Conservation (phyloP, 2,888 invertebrate species). For the Sabellastarte sp. region DNA sequence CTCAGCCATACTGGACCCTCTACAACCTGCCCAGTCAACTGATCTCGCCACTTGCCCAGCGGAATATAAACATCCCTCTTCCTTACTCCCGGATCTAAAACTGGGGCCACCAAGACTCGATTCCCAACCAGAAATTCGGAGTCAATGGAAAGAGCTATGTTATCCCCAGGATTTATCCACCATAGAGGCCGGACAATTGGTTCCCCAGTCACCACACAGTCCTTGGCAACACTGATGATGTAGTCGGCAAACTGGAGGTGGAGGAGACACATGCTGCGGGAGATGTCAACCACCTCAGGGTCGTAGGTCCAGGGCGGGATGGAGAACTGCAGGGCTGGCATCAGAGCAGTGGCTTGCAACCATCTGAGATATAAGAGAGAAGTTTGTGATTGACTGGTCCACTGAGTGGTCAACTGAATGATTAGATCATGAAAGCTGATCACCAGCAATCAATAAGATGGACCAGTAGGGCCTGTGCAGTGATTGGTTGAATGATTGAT, state of each 20-base stretch:
- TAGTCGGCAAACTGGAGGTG: too few relatives aligned
- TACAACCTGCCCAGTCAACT: constrained; percentile 2
- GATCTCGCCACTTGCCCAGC: constrained; percentile 22
- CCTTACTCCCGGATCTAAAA: constrained; percentile 42
- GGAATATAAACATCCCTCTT: constrained; percentile 45
- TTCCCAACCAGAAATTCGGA: constrained; percentile 61
- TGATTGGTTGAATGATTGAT: too few relatives aligned
- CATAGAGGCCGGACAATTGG: constrained; percentile 90
- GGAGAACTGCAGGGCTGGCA: constrained; percentile 76
- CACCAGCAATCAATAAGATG: too few relatives aligned
- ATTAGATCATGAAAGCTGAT: too few relatives aligned
- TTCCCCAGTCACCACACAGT: constrained; percentile 53
- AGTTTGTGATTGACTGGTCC: too few relatives aligned
- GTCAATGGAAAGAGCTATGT: constrained; percentile 74
- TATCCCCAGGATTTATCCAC: constrained; percentile 82
- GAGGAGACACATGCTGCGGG: too few relatives aligned
- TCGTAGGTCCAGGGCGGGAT: constrained; percentile 86
- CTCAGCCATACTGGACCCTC: constrained; percentile 11
- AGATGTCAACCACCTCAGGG: constrained; percentile 63
- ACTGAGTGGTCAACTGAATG: too few relatives aligned
- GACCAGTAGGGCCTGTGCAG: too few relatives aligned
- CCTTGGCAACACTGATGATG: too few relatives aligned
- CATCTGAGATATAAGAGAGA: too few relatives aligned
- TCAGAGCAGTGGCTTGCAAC: constrained; percentile 17
- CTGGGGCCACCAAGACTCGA: constrained; percentile 51